phyloP scores from a whole-genome alignment of 2,888 invertebrate genomes.

The Hydrotaea cyrtoneurina region DNA sequence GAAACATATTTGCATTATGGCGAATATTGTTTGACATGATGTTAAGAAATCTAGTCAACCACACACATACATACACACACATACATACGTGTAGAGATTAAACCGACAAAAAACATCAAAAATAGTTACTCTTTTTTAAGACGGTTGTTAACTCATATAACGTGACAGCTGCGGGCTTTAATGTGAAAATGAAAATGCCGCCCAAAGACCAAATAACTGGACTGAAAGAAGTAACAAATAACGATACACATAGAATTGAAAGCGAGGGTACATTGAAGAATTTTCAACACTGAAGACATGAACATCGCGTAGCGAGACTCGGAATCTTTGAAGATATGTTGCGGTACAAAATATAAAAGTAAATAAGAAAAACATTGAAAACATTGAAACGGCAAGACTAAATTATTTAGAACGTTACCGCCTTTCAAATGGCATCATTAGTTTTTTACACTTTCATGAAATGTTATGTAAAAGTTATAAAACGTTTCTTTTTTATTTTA shows the following conservation, averaged over 20 bases:
- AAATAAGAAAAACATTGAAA: too few relatives aligned
- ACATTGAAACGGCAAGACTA: too few relatives aligned
- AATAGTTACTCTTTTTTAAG: conserved; percentile 57
- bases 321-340: too few relatives aligned
- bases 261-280: not conserved
- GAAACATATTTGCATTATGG: conserved; percentile 1
- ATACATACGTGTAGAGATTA: conserved; percentile 23
- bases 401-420: too few relatives aligned
- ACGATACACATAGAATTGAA: conserved; percentile 28
- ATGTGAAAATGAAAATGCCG: conserved; percentile 75
- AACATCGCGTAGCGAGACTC: too few relatives aligned
- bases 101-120: conserved; percentile 27
- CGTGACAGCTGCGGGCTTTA: conserved; percentile 78
- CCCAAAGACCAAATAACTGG: conserved; percentile 45
- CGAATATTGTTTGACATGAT: conserved; percentile 61
- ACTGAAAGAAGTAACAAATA: not conserved
- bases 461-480: too few relatives aligned
- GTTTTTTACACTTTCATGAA: too few relatives aligned
- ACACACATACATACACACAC: conserved; percentile 47
- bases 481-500: too few relatives aligned
- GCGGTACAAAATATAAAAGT: too few relatives aligned
- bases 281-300: not conserved
- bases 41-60: conserved; percentile 56
- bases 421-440: too few relatives aligned
- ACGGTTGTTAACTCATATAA: conserved; percentile 69